Conservation (phyloP, 2,888 invertebrate species). For the Scaptomyza cyrtandrae region DNA sequence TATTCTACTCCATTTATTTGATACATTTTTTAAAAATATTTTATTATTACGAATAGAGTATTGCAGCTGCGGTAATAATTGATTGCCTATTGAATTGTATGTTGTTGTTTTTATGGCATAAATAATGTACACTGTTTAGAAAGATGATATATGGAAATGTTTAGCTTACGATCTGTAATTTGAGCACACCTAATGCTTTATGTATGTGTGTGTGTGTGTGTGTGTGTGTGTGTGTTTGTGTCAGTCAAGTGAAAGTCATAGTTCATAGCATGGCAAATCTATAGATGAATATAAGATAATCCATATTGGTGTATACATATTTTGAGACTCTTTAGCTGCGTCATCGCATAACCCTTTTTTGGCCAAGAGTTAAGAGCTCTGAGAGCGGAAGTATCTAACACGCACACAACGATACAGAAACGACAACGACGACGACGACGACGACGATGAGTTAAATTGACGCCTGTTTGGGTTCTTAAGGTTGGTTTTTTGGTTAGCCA, state of each 20-base stretch:
- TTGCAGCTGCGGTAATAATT: not conserved
- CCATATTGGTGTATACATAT: constrained; percentile 21
- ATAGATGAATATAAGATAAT: constrained; percentile 28
- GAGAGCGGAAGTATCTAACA: constrained; percentile 47
- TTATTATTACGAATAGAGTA: constrained; percentile 9
- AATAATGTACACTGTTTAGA: constrained; percentile 51
- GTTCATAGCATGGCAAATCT: constrained; percentile 8
- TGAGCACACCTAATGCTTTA: constrained; percentile 49
- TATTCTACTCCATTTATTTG: no score
- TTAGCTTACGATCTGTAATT: constrained; percentile 63
- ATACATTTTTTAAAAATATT: no score
- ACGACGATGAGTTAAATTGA: not conserved
- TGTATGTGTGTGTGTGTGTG: not conserved
- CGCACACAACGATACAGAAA: constrained; percentile 28
- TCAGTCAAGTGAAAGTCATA: constrained; percentile 57
- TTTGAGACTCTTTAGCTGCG: constrained; percentile 48
- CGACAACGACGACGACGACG: no score
- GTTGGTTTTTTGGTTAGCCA: constrained; percentile 12
- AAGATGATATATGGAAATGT: constrained; percentile 63
- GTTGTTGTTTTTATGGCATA: constrained; percentile 28
- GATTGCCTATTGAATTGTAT: not conserved
- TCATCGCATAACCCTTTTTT: constrained; percentile 64
- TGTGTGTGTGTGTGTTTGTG: constrained; percentile 26
- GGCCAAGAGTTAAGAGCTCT: constrained; percentile 13
- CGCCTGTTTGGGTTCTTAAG: constrained; percentile 10